phyloP scores from a whole-genome alignment of 2,113 vertebrate genomes.

The Actenoides hombroni region DNA sequence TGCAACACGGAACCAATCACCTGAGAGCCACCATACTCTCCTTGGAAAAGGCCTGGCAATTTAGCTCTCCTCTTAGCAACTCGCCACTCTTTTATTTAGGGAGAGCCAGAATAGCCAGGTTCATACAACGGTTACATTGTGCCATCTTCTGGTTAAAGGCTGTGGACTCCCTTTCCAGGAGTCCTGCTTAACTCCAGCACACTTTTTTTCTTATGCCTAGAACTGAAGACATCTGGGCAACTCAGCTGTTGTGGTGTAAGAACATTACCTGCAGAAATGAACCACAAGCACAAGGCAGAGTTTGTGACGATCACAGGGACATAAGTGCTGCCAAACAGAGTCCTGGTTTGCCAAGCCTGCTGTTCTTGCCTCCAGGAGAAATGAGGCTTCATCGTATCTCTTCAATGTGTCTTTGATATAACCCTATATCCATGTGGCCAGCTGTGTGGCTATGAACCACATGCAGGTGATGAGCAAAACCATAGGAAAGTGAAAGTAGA shows the following conservation, averaged over 20 bases:
- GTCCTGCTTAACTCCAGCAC: neutral
- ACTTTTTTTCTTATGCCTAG: neutral
- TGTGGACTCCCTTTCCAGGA: neutral
- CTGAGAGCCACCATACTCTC: neutral
- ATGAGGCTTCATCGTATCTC: neutral
- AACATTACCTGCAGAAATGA: neutral
- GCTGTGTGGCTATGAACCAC: neutral
- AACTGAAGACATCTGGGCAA: neutral
- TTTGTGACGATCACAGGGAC: neutral
- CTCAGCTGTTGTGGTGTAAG: neutral
- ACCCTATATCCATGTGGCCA: neutral
- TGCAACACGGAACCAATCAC: neutral
- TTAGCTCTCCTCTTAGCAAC: neutral
- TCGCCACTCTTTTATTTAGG: neutral
- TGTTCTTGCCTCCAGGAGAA: neutral
- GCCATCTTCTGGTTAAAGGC: slow-evolving; percentile 68
- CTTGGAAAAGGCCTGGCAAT: neutral
- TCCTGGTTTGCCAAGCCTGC: neutral
- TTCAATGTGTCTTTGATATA: neutral
- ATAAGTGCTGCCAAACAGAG: neutral
- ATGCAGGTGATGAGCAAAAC: neutral
- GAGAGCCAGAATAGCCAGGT: neutral
- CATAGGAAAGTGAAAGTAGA: neutral
- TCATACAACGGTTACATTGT: slow-evolving; percentile 55
- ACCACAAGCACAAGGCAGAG: neutral